Evolutionary conservation across 1,140 invertebrate genomes (phyloP), one percentile per base, ranked within the genome.

Genomic region (Cyphomyrmex costatus): DNA sequence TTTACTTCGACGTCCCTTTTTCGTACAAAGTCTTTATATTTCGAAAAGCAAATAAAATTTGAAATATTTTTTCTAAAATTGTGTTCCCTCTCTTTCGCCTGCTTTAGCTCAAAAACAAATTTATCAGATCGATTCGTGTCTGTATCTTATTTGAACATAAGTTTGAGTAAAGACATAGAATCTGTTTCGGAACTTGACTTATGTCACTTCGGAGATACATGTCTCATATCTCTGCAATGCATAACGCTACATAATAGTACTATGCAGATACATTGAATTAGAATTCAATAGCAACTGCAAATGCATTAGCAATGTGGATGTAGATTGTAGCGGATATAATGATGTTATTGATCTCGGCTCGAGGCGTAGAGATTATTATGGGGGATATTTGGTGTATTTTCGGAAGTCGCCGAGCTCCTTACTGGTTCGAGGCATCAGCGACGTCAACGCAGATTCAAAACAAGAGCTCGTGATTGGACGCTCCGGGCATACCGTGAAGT

Each of bases 381-480:
- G 73, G 73, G 36, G 36, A 73, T 74, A 42, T 82, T n/a, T 53
- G 21, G 7, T 42, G 24, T 82, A 74, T 83, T 83, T 83, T 83
- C 56, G 53, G 27, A 73, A 83, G 53, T 83, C 27, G 24, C 24
- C 68, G 51, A 60, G 53, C 12, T 79, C 46, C 51, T 63, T 80
- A n/a, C 21, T 51, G 42, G 27, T 53, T 30, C 66, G 30, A 46
- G 24, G 53, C 46, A 80, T 80, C 61, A 30, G 46, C 66, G 53
- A 82, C 66, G 79, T 73, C 79, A 73, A 61, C 66, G 53, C 53
- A 14, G 33, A 58, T 83, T 46, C 79, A 83, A 83, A 74, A 83
- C 79, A 83, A 83, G 68, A 73, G 61, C 10, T 24, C 63, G 63
- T 86, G 87, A 89, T 89, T 89, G 85, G 53, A 86, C 53, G 89